Conservation (phyloP, 1,140 invertebrate genomes). For the Stenopsyche tienmushanensis region DNA sequence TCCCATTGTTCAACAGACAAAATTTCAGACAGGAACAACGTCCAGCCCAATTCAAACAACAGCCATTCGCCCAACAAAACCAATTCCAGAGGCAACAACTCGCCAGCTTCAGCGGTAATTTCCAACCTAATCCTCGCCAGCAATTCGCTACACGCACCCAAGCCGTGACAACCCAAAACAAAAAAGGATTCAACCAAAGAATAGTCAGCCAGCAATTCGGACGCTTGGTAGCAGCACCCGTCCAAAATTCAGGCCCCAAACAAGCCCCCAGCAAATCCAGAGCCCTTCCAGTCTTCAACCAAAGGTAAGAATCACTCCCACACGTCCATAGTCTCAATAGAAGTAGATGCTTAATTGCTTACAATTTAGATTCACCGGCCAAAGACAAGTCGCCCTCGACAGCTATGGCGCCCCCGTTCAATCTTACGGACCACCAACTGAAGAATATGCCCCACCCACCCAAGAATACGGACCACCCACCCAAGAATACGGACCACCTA, state of each 20-base stretch:
- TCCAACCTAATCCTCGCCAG: constrained; percentile 10
- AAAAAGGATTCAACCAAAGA: constrained; percentile 1
- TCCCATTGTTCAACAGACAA: neutral
- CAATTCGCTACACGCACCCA: constrained; percentile 24
- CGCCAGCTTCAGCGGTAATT: constrained; percentile 18
- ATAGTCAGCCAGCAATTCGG: constrained; percentile 19
- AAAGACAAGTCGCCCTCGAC: constrained; percentile 35
- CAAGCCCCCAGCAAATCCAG: constrained; percentile 11
- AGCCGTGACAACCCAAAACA: neutral
- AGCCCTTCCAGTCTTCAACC: constrained; percentile 19
- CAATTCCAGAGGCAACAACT: constrained; percentile 15
- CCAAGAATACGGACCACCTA: no score
- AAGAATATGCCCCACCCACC: constrained; percentile 29
- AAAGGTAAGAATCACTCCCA: constrained; percentile 8
- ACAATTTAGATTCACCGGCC: constrained; percentile 34
- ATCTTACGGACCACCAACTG: constrained; percentile 27
- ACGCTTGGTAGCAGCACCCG: constrained; percentile 18
- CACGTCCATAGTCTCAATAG: neutral
- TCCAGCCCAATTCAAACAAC: constrained; percentile 17
- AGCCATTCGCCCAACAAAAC: neutral
- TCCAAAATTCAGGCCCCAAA: neutral
- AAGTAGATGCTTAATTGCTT: constrained; percentile 13
- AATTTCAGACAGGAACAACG: constrained; percentile 1
- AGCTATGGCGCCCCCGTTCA: constrained; percentile 27
- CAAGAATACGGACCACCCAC: constrained; percentile 14